Conservation (phyloP, 2,797 vertebrate genomes). For the Orientallactaga sibirica region DNA sequence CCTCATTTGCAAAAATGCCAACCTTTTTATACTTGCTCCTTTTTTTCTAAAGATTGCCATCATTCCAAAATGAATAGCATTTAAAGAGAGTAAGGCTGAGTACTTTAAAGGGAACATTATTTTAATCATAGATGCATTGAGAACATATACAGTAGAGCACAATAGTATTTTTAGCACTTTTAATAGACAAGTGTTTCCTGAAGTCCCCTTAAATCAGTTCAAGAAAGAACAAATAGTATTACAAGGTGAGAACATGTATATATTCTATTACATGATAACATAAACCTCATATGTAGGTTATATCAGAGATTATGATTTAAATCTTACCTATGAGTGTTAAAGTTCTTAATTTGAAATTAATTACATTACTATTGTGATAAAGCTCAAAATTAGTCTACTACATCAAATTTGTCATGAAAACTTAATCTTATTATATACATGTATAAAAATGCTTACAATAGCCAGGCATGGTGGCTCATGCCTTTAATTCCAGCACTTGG, state of each 20-base stretch:
- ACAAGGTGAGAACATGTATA: neutral
- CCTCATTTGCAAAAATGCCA: neutral
- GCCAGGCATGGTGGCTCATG: too few species aligned
- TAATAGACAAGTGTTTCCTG: neutral
- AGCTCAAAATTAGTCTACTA: neutral
- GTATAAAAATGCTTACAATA: too few species aligned
- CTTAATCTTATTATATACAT: neutral
- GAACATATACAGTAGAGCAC: neutral
- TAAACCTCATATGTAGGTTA: neutral
- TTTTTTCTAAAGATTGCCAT: neutral
- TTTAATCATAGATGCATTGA: neutral
- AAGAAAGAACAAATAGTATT: neutral
- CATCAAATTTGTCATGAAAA: neutral
- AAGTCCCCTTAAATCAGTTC: neutral
- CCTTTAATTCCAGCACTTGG: too few species aligned
- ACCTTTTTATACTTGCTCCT: neutral
- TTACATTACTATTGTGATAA: neutral
- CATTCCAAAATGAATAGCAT: slow-evolving; percentile 1
- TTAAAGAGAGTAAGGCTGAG: neutral
- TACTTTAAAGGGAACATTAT: neutral
- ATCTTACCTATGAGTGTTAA: neutral
- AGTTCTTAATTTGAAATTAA: neutral
- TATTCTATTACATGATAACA: neutral
- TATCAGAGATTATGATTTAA: neutral
- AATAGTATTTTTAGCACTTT: neutral